Percentiles rank a stretch among this genome's conserved stretches.
Conservation (phyloP, 2,113 vertebrate species). For the Emydura subglobosa region DNA sequence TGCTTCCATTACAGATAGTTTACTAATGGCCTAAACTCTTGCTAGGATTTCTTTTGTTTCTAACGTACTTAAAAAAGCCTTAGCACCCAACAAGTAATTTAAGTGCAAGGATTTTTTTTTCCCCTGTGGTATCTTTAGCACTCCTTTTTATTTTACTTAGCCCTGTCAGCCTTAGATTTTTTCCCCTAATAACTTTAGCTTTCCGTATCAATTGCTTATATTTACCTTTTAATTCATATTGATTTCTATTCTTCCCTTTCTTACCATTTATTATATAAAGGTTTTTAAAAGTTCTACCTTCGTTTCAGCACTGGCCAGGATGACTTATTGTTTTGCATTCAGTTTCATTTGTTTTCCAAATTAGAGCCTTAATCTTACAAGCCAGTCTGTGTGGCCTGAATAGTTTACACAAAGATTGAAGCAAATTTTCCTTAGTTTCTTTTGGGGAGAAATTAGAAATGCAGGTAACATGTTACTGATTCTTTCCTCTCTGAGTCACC, state of each 20-base stretch:
- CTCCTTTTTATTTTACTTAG: neutral
- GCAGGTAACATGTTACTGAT: neutral
- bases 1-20: neutral
- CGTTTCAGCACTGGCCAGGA: neutral
- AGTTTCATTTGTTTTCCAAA: neutral
- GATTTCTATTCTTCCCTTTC: neutral
- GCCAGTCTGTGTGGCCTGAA: neutral
- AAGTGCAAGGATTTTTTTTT: too few species aligned
- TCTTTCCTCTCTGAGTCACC: neutral
- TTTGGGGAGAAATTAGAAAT: neutral
- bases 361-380: neutral
- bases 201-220: too few species aligned
- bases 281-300: neutral
- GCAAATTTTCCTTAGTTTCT: neutral
- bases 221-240: neutral
- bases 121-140: too few species aligned
- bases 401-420: neutral
- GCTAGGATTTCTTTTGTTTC: neutral
- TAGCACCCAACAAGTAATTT: too few species aligned
- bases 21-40: neutral
- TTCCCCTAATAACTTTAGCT: neutral
- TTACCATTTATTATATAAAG: too few species aligned
- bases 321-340: neutral
- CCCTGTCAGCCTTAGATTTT: neutral
- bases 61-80: neutral